A percentile compares a stretch with the other conserved stretches of the same genome.
Evolutionary conservation across 2,113 vertebrate genomes (phyloP).

Genomic region (Nibea albiflora): DNA sequence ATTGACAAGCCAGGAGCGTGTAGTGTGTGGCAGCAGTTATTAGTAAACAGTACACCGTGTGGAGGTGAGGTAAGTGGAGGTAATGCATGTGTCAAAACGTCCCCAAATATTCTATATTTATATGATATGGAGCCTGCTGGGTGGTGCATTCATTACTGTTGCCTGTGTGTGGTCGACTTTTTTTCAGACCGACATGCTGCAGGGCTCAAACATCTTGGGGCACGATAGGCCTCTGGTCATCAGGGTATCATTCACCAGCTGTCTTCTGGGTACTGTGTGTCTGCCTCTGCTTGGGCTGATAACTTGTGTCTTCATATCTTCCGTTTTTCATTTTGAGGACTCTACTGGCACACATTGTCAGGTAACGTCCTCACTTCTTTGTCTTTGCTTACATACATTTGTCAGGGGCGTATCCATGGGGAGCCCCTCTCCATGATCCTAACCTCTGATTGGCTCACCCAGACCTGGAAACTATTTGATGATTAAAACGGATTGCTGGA

Average conservation of each 20-base stretch:
- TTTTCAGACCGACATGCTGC: slow-evolving; percentile 68
- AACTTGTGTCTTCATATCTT: slow-evolving; percentile 76
- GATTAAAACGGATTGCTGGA: too few relatives aligned
- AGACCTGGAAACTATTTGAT: too few relatives aligned
- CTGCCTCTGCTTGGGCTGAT: slow-evolving; percentile 76
- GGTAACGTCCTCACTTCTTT: slow-evolving; percentile 40
- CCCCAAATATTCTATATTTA: background rate
- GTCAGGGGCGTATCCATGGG: too few relatives aligned
- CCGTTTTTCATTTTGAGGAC: slow-evolving; percentile 76
- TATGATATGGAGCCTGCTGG: too few relatives aligned
- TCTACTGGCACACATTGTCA: slow-evolving; percentile 79
- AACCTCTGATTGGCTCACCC: too few relatives aligned
- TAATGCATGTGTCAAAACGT: background rate
- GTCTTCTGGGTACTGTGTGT: slow-evolving; percentile 65
- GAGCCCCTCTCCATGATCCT: too few relatives aligned
- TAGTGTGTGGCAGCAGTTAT: background rate
- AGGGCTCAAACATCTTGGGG: slow-evolving; percentile 55
- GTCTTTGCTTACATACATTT: background rate
- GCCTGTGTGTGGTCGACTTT: background rate
- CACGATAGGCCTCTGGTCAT: slow-evolving; percentile 73
- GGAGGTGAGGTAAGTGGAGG: slow-evolving; percentile 45
- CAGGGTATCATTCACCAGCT: slow-evolving; percentile 67
- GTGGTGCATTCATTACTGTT: background rate
- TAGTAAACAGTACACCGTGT: slow-evolving; percentile 12
- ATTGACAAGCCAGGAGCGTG: background rate